These are phyloP conservation scores for Desmophyllum pertusum DNA, from an alignment of 92 coral and sea anemone genomes.

Conservation along the genomic window DNA sequence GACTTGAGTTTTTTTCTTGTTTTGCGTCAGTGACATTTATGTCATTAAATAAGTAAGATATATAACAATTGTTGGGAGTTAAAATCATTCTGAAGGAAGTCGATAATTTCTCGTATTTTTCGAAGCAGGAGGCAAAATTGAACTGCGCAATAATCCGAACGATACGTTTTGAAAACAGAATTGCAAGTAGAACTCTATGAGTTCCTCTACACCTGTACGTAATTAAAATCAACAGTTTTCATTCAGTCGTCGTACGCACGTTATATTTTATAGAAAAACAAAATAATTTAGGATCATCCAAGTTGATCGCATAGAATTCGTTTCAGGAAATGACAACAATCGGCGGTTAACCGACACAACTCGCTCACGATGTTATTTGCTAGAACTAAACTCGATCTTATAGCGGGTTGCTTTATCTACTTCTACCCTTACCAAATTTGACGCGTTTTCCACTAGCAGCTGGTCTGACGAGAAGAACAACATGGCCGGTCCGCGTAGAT, in stretches of 20 bases:
- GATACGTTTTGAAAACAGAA: neutral
- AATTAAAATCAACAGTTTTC: slow-evolving; percentile 20
- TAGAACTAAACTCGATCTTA: neutral
- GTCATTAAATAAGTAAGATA: neutral
- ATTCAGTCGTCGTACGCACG: slow-evolving; percentile 5
- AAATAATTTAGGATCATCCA: neutral
- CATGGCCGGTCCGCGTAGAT: neutral
- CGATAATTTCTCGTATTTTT: neutral
- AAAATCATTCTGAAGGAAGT: slow-evolving; percentile 6
- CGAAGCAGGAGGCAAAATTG: slow-evolving; percentile 7
- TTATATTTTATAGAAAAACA: neutral
- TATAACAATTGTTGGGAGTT: slow-evolving; percentile 7
- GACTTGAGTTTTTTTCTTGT: neutral
- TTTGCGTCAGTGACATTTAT: neutral
- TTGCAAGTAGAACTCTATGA: neutral
- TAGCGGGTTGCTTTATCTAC: slow-evolving; percentile 6
- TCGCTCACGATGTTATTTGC: neutral
- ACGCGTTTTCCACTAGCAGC: neutral
- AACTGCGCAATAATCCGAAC: neutral
- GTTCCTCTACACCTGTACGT: slow-evolving; percentile 30
- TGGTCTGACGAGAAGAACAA: slow-evolving; percentile 7
- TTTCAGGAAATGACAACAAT: neutral
- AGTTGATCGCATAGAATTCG: neutral
- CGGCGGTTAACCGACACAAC: slow-evolving; percentile 25
- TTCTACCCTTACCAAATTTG: slow-evolving; percentile 14